These are phyloP conservation scores for Gnathonemus echidnorhynchus DNA, from an alignment of 2,113 vertebrate genomes.

Conservation along the genomic window DNA sequence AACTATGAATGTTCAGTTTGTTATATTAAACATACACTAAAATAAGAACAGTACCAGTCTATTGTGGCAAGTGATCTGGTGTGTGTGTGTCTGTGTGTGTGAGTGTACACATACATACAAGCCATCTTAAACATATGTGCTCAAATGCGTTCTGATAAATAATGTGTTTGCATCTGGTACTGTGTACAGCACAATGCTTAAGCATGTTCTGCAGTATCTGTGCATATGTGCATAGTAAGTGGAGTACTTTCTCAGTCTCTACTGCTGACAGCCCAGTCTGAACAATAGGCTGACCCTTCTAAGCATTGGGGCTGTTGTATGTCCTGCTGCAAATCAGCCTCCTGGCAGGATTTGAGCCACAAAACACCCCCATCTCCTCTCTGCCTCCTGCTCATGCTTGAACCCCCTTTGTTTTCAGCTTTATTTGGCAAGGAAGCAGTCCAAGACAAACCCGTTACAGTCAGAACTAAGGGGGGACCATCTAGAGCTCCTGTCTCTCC, in stretches of 20 bases:
- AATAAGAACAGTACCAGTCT: not conserved
- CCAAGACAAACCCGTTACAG: not conserved
- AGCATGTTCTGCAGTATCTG: not conserved
- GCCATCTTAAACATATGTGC: not conserved
- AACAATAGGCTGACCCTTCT: conserved; percentile 18
- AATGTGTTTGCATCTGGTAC: not conserved
- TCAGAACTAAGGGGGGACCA: not conserved
- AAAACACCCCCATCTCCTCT: not conserved
- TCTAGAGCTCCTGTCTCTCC: not conserved
- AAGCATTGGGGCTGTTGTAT: not conserved
- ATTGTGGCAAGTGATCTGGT: not conserved
- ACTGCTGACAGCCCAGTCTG: not conserved
- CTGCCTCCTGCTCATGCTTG: not conserved
- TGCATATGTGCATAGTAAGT: conserved; percentile 7
- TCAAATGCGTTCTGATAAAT: not conserved
- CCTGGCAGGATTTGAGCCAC: conserved; percentile 6
- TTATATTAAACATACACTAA: not conserved
- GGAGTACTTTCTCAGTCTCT: not conserved
- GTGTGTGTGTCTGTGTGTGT: not conserved
- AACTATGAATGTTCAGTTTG: not conserved
- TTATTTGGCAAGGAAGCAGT: conserved; percentile 41
- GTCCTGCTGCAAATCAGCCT: conserved; percentile 10
- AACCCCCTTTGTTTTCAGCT: conserved; percentile 36
- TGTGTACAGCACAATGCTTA: not conserved
- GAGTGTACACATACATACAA: not conserved